Conservation (phyloP, 2,888 invertebrate species). For the Dasysyrphus tricinctus region DNA sequence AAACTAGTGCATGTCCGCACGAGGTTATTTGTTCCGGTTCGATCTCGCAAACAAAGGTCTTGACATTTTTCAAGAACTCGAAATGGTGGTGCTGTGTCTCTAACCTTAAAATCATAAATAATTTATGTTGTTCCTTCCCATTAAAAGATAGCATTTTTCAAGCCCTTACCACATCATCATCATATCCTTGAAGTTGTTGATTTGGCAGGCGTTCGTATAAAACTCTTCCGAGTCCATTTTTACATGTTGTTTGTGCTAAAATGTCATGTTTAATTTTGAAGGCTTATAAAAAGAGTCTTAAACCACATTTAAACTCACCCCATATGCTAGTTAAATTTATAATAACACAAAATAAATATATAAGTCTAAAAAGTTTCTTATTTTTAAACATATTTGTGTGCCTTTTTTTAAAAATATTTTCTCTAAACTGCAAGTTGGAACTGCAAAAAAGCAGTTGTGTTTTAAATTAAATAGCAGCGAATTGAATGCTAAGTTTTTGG, state of each 20-base stretch:
- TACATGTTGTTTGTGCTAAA: conserved; percentile 92
- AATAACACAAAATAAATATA: conserved; percentile 53
- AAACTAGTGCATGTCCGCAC: conserved; percentile 94
- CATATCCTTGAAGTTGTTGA: conserved; percentile 94
- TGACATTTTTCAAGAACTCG: conserved; percentile 95
- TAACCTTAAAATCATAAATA: conserved; percentile 84
- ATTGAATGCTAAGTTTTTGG: background rate
- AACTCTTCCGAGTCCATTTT: conserved; percentile 93
- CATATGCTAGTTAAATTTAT: conserved; percentile 63
- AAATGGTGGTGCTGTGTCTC: conserved; percentile 93
- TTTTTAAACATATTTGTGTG: conserved; percentile 45
- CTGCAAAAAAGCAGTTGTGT: conserved; percentile 30
- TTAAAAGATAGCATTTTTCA: background rate
- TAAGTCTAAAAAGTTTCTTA: conserved; percentile 65
- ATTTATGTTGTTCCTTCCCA: background rate
- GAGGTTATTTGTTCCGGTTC: conserved; percentile 90
- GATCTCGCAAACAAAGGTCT: conserved; percentile 92
- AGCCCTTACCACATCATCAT: conserved; percentile 91
- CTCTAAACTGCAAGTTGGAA: background rate
- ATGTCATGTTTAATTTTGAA: background rate
- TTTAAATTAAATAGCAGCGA: conserved; percentile 21
- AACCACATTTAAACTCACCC: conserved; percentile 43
- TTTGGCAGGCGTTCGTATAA: conserved; percentile 95
- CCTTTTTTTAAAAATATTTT: conserved; percentile 32
- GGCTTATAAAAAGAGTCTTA: background rate